phyloP scores from a whole-genome alignment of 2,113 vertebrate genomes.

The Solenodon paradoxus region DNA sequence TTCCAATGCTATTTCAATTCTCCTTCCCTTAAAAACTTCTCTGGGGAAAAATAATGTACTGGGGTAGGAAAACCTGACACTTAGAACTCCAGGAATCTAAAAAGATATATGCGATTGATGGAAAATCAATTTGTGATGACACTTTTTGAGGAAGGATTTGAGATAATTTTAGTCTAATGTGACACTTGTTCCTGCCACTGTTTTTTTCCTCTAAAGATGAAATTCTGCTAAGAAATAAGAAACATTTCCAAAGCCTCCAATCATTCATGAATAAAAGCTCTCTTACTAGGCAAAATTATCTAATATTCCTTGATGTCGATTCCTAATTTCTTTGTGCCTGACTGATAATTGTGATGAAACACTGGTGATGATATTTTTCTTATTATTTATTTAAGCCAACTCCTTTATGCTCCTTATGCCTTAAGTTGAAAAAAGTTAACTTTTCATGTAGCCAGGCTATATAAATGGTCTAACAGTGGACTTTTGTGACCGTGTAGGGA shows the following conservation, averaged over 20 bases:
- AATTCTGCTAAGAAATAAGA: background rate
- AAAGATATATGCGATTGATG: background rate
- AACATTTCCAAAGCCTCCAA: background rate
- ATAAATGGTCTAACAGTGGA: background rate
- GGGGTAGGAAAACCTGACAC: background rate
- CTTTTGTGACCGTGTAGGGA: background rate
- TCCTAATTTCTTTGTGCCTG: conserved; percentile 12
- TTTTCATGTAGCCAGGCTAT: background rate
- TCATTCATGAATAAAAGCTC: conserved; percentile 17
- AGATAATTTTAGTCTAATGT: background rate
- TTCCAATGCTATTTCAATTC: background rate
- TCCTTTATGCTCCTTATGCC: background rate
- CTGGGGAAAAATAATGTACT: background rate
- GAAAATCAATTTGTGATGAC: background rate
- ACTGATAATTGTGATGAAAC: conserved; percentile 4
- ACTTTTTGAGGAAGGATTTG: conserved; percentile 2
- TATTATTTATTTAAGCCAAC: background rate
- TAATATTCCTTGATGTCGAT: background rate
- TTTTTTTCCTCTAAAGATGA: background rate
- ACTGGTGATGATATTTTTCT: background rate
- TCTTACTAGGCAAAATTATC: background rate
- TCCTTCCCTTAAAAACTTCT: background rate
- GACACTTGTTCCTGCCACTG: background rate
- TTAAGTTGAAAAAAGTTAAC: background rate
- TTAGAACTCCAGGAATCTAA: background rate